Evolutionary conservation across 2,113 vertebrate species (phyloP).

Genomic region (Furnarius figulus): DNA sequence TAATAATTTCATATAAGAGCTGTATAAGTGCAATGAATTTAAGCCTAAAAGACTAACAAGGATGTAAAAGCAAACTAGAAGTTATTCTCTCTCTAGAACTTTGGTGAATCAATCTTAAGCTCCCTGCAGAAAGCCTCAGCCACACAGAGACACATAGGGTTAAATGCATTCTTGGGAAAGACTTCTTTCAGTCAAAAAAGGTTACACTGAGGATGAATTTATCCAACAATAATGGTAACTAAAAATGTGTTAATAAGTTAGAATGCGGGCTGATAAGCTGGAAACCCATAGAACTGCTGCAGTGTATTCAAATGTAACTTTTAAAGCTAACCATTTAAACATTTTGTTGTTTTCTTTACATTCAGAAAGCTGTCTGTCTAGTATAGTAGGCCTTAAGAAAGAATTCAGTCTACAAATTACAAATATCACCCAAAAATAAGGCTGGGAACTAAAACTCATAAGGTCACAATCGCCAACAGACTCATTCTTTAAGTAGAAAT

Average conservation of each 20-base stretch:
- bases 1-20: neutral
- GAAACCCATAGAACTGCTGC: neutral
- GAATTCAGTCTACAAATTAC: neutral
- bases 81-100: neutral
- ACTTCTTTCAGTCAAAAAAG: neutral
- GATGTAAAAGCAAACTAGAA: neutral
- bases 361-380: neutral
- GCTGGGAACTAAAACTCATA: neutral
- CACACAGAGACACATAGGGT: neutral
- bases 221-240: neutral
- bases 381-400: neutral
- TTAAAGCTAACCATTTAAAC: neutral
- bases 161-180: neutral
- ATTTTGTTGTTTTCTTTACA: neutral
- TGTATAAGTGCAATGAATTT: neutral
- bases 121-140: neutral
- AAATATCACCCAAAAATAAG: neutral
- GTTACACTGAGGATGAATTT: neutral
- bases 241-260: neutral
- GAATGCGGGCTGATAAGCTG: neutral
- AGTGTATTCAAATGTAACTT: neutral
- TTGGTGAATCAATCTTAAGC: neutral
- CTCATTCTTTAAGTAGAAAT: neutral
- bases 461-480: neutral
- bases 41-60: neutral